Conservation (phyloP, 2,888 invertebrate species). For the Chesias legatella region DNA sequence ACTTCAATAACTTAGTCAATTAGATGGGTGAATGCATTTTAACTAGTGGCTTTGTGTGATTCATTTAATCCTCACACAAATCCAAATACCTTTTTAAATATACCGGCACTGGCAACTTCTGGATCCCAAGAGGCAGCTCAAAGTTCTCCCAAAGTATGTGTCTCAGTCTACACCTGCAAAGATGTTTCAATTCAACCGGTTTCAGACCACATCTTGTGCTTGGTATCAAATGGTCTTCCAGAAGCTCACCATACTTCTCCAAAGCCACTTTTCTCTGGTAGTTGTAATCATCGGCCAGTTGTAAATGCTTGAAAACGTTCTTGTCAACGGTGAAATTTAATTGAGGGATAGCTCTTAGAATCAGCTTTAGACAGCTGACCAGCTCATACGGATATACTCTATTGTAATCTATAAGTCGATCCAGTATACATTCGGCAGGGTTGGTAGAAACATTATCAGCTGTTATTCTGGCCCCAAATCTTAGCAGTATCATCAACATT, state of each 20-base stretch:
- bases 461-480: slow-evolving; percentile 84
- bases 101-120: slow-evolving; percentile 83
- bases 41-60: background rate
- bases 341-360: slow-evolving; percentile 83
- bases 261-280: slow-evolving; percentile 63
- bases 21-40: too few species aligned
- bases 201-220: slow-evolving; percentile 80
- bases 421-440: slow-evolving; percentile 83
- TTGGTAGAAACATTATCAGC: slow-evolving; percentile 81
- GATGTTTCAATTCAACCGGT: slow-evolving; percentile 87
- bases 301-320: slow-evolving; percentile 48
- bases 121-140: slow-evolving; percentile 87
- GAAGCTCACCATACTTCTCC: slow-evolving; percentile 71
- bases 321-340: slow-evolving; percentile 75
- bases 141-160: slow-evolving; percentile 83
- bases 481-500: slow-evolving; percentile 85
- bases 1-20: too few species aligned
- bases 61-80: slow-evolving; percentile 83
- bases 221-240: slow-evolving; percentile 81
- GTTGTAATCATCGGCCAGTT: slow-evolving; percentile 65
- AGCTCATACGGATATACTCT: slow-evolving; percentile 84
- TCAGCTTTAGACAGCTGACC: slow-evolving; percentile 84
- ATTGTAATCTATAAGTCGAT: slow-evolving; percentile 82
- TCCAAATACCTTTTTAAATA: slow-evolving; percentile 86
- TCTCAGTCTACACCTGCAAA: slow-evolving; percentile 86